Evolutionary conservation across 2,113 vertebrate species (phyloP).

Genomic region (Ophiodon elongatus): DNA sequence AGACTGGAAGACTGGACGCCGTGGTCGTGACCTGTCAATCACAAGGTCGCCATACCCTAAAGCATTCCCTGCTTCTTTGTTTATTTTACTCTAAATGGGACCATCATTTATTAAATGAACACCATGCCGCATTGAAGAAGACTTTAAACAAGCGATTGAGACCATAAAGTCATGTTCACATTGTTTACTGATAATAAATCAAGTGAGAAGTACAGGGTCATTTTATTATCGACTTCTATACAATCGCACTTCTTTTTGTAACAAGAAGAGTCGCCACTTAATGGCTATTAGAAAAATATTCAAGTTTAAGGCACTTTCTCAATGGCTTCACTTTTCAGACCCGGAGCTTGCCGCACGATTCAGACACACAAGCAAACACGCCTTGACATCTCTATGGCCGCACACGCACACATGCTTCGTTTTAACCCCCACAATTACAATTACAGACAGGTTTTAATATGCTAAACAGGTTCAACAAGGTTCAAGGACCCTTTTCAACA

Average conservation of each 20-base stretch:
- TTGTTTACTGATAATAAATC: too few relatives aligned
- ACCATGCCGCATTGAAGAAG: too few relatives aligned
- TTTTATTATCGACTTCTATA: neutral
- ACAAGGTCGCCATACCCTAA: too few relatives aligned
- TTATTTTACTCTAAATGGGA: too few relatives aligned
- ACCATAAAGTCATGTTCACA: too few relatives aligned
- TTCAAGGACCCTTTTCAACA: conserved; percentile 1
- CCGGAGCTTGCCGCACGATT: neutral
- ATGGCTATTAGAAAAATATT: neutral
- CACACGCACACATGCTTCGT: neutral
- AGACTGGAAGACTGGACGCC: too few relatives aligned
- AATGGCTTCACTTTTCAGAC: neutral
- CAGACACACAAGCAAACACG: neutral
- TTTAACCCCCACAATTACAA: neutral
- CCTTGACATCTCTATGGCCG: neutral
- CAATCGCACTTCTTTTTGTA: neutral
- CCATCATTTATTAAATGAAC: too few relatives aligned
- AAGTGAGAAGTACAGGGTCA: neutral
- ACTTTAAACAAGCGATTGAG: too few relatives aligned
- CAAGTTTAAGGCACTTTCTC: neutral
- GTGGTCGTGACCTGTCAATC: too few relatives aligned
- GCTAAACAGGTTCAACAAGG: conserved; percentile 3
- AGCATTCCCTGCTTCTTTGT: too few relatives aligned
- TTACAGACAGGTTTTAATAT: conserved; percentile 15
- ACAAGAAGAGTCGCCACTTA: neutral